Conservation (phyloP, 2,888 invertebrate genomes). For the Napeogenes inachia region DNA sequence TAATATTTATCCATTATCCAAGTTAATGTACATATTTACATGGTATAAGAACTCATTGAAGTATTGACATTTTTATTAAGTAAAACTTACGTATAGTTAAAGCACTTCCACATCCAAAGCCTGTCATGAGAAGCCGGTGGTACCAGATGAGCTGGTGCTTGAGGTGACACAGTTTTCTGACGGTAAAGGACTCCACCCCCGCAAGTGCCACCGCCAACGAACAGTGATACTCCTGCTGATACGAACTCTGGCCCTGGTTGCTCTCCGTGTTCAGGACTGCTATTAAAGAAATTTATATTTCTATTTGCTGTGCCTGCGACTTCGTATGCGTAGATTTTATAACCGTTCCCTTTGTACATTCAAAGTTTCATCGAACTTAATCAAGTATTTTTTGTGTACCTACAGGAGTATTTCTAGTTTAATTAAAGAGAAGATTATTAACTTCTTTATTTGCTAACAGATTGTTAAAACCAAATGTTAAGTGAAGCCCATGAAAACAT, state of each 20-base stretch:
- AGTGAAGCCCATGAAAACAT: no score
- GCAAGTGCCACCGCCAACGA: conserved; percentile 77
- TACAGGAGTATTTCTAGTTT: no score
- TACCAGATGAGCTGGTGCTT: conserved; percentile 74
- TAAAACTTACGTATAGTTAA: conserved; percentile 79
- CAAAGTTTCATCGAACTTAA: no score
- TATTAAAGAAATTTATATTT: conserved; percentile 24
- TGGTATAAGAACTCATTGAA: neutral
- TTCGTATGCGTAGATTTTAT: no score
- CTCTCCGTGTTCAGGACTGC: conserved; percentile 59
- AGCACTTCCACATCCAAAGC: conserved; percentile 83
- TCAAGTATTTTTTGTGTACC: no score
- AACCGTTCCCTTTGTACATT: no score
- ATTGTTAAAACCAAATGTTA: no score
- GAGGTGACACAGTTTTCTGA: conserved; percentile 68
- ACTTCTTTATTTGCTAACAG: no score
- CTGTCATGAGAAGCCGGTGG: conserved; percentile 78
- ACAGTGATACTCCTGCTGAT: conserved; percentile 79
- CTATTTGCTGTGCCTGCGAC: no score
- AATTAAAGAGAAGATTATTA: no score
- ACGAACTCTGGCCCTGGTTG: conserved; percentile 77
- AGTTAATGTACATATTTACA: no score
- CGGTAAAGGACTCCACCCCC: conserved; percentile 76
- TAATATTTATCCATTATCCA: no score
- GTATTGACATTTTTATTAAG: neutral